phyloP scores from a whole-genome alignment of 1,140 invertebrate genomes.

The Gryllus bimaculatus region DNA sequence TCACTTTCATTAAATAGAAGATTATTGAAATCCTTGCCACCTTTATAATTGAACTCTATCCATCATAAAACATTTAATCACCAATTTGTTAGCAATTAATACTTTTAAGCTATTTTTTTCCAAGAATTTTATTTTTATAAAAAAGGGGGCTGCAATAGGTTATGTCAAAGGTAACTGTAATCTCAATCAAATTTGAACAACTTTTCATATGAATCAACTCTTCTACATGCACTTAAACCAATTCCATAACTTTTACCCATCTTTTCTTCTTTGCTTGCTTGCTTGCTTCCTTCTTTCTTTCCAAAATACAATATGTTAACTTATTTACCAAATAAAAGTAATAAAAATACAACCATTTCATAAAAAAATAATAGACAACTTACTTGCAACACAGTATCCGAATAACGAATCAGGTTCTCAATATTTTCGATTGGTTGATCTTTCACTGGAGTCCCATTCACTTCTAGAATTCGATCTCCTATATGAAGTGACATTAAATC shows the following conservation, averaged over 20 bases:
- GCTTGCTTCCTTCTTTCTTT: neutral
- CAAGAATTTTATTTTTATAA: no score
- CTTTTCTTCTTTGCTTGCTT: no score
- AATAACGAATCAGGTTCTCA: slow-evolving; percentile 62
- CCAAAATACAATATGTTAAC: neutral
- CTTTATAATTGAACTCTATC: no score
- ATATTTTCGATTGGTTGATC: slow-evolving; percentile 67
- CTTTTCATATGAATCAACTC: neutral
- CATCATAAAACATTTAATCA: no score
- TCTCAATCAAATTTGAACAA: neutral
- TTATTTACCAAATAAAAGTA: no score
- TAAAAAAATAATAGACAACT: slow-evolving; percentile 22
- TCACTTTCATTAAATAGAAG: no score
- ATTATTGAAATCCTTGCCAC: no score
- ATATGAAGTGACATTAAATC: slow-evolving; percentile 77
- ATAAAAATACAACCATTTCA: neutral
- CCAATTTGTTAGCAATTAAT: no score
- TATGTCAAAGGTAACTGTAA: no score
- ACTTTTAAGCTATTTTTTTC: no score
- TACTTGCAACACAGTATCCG: slow-evolving; percentile 64
- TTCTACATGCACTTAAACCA: neutral
- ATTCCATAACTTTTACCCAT: neutral
- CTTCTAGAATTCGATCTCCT: slow-evolving; percentile 83
- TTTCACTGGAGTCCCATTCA: slow-evolving; percentile 79
- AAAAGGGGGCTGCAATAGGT: no score